Conservation (phyloP, 2,797 vertebrate species). For the Galaxias olidus region DNA sequence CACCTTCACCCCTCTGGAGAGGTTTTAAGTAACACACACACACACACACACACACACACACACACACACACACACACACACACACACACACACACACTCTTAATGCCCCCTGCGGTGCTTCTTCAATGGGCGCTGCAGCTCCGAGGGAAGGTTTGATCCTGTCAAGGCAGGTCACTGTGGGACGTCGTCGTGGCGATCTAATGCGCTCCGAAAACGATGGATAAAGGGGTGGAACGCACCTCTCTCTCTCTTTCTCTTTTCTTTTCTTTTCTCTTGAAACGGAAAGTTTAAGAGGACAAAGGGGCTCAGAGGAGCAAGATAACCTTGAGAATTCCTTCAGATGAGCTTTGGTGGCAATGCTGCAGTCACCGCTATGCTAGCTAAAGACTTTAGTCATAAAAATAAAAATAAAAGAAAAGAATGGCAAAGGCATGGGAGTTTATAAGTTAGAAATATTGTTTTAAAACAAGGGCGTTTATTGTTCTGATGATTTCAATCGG, state of each 20-base stretch:
- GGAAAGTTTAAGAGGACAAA: constrained; percentile 46
- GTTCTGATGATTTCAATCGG: constrained; percentile 45
- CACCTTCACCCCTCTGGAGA: constrained; percentile 65
- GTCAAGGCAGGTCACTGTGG: constrained; percentile 79
- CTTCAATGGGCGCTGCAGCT: constrained; percentile 78
- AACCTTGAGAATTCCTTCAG: constrained; percentile 13
- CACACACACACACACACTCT: constrained; percentile 45
- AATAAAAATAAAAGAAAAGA: background rate
- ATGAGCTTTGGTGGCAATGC: background rate
- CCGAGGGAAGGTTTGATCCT: constrained; percentile 80
- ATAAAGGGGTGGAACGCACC: constrained; percentile 64
- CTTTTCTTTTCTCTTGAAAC: too few species aligned
- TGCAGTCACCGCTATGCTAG: too few species aligned
- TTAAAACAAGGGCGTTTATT: constrained; percentile 27
- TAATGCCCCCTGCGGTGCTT: constrained; percentile 79
- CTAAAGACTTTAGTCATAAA: background rate
- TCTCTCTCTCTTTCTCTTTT: constrained; percentile 36
- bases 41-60: constrained; percentile 9
- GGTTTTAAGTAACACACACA: background rate
- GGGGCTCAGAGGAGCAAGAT: constrained; percentile 34
- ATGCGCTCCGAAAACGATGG: constrained; percentile 72
- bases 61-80: constrained; percentile 13
- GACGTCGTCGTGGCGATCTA: constrained; percentile 77
- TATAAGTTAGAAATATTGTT: constrained; percentile 30
- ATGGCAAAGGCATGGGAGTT: background rate